phyloP scores from a whole-genome alignment of 2,797 vertebrate genomes.

The Etheostoma nigrum region DNA sequence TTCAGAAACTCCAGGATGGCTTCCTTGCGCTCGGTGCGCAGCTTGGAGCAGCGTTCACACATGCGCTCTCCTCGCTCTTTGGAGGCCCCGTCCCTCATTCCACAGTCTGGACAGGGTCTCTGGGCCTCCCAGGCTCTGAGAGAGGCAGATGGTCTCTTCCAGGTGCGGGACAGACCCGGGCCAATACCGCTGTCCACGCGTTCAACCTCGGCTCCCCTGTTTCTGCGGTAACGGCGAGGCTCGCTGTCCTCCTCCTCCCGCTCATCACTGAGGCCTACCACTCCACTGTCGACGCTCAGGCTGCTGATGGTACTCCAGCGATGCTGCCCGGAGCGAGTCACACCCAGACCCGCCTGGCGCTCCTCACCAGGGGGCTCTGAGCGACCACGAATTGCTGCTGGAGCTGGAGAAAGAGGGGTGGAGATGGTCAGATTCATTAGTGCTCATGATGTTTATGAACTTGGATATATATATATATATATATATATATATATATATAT shows the following conservation, averaged over 20 bases:
- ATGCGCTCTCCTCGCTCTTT: conserved; percentile 85
- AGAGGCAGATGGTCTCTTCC: conserved; percentile 87
- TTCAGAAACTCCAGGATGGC: conserved; percentile 93
- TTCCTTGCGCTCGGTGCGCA: conserved; percentile 92
- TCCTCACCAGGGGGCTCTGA: conserved; percentile 83
- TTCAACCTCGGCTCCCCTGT: conserved; percentile 84
- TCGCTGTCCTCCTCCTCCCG: conserved; percentile 85
- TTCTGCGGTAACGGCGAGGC: conserved; percentile 68
- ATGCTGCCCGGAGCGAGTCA: conserved; percentile 84
- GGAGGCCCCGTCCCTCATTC: conserved; percentile 80
- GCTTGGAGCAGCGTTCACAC: conserved; percentile 90
- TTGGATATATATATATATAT: too few species aligned
- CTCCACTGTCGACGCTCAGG: conserved; percentile 92
- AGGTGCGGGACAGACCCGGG: conserved; percentile 86
- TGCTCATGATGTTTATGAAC: conserved; percentile 10
- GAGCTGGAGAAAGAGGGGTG: conserved; percentile 61
- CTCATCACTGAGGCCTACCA: conserved; percentile 89
- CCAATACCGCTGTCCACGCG: conserved; percentile 92
- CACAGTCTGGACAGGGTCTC: conserved; percentile 90
- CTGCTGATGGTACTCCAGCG: conserved; percentile 95
- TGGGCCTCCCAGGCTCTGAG: conserved; percentile 90
- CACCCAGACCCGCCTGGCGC: conserved; percentile 70
- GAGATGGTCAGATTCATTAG: conserved; percentile 29
- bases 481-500: too few species aligned
- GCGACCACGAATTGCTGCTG: conserved; percentile 77